Percentiles rank a stretch among this genome's conserved stretches.
phyloP scores from a whole-genome alignment of 2,888 invertebrate genomes.

The Polydrusus pterygomalis region DNA sequence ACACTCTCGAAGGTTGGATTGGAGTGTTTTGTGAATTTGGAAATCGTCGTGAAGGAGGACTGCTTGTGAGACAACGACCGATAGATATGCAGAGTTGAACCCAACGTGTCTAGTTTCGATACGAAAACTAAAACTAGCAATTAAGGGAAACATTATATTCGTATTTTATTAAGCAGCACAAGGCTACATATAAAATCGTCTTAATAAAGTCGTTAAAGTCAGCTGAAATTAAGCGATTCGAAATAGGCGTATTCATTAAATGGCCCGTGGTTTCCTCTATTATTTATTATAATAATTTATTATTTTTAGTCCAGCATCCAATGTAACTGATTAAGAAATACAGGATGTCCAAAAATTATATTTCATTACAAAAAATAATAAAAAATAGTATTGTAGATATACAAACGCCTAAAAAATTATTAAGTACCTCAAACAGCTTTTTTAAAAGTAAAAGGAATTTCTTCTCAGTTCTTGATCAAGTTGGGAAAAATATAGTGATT shows the following conservation, averaged over 20 bases:
- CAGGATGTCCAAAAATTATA: not conserved
- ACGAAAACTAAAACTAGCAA: not conserved
- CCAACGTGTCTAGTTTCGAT: no score
- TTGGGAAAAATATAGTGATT: no score
- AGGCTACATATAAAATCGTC: slow-evolving; percentile 35
- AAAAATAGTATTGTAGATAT: no score
- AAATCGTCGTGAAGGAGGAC: no score
- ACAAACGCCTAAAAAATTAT: no score
- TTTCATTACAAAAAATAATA: no score
- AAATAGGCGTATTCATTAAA: slow-evolving; percentile 51
- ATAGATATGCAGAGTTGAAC: no score
- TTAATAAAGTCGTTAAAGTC: slow-evolving; percentile 52
- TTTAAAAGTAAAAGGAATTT: no score
- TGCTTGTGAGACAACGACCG: not conserved
- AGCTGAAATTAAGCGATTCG: slow-evolving; percentile 46
- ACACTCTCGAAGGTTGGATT: no score
- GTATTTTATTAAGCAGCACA: slow-evolving; percentile 8
- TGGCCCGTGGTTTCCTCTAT: slow-evolving; percentile 40
- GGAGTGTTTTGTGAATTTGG: no score
- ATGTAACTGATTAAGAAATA: not conserved
- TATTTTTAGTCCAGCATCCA: slow-evolving; percentile 28
- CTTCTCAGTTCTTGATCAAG: no score
- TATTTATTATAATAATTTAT: slow-evolving; percentile 46
- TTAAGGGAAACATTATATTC: slow-evolving; percentile 5
- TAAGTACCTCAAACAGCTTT: no score